Percentiles rank a stretch among this genome's conserved stretches.
Conservation (phyloP, 2,797 vertebrate genomes). For the Paramormyrops hopkinsi region DNA sequence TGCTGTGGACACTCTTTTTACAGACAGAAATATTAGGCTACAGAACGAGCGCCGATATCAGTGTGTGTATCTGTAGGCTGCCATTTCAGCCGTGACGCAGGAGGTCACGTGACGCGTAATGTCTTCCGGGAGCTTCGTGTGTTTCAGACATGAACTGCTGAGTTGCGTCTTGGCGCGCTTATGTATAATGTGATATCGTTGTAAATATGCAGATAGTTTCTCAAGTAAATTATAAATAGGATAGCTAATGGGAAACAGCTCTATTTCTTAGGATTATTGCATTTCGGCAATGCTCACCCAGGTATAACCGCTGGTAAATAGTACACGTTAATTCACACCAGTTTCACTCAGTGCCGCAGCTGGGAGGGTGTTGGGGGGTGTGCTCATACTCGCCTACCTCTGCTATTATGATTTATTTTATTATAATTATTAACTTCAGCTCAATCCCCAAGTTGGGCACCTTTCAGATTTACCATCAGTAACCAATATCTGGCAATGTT, state of each 20-base stretch:
- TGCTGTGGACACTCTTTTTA: conserved; percentile 21
- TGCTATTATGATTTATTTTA: background rate
- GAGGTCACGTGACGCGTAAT: conserved; percentile 49
- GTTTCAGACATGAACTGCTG: background rate
- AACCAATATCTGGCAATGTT: background rate
- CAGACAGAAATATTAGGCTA: conserved; percentile 37
- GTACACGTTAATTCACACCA: background rate
- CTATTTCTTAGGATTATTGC: background rate
- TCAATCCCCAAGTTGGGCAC: background rate
- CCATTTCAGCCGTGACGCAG: conserved; percentile 60
- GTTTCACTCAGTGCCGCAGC: background rate
- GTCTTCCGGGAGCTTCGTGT: conserved; percentile 45
- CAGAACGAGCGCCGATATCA: conserved; percentile 41
- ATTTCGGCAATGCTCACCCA: background rate
- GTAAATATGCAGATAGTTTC: background rate
- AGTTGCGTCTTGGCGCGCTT: background rate
- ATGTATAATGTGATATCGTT: background rate
- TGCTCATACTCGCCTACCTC: background rate
- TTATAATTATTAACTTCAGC: background rate
- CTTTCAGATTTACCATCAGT: background rate
- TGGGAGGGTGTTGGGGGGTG: background rate
- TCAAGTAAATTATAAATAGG: background rate
- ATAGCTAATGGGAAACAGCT: background rate
- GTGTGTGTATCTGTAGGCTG: conserved; percentile 58
- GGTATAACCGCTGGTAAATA: background rate